Conservation (phyloP, 2,888 invertebrate genomes). For the Leptinotarsa peninsularis region DNA sequence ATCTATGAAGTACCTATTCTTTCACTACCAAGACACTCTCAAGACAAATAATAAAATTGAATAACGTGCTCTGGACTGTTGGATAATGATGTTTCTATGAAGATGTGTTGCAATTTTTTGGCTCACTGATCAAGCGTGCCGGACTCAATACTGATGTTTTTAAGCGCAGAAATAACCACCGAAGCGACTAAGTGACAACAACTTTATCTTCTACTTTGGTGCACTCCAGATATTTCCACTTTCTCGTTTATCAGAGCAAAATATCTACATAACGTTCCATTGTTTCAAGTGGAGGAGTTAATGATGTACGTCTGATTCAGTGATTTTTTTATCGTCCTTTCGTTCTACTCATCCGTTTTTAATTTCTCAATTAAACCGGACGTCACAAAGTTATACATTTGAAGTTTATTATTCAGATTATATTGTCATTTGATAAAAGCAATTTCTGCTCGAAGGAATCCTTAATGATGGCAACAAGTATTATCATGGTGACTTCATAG, state of each 20-base stretch:
- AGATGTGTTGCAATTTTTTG: constrained; percentile 25
- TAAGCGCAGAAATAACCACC: constrained; percentile 24
- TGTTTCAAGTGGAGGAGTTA: constrained; percentile 9
- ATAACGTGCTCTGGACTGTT: neutral
- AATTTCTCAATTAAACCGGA: neutral
- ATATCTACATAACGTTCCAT: constrained; percentile 23
- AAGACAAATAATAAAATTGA: neutral
- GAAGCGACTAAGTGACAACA: constrained; percentile 30
- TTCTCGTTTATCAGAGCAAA: constrained; percentile 36
- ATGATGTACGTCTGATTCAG: constrained; percentile 14
- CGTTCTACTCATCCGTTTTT: neutral
- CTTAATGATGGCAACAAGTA: neutral
- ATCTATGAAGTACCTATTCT: neutral
- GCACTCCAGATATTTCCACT: constrained; percentile 30
- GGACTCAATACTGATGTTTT: constrained; percentile 16
- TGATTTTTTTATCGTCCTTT: neutral
- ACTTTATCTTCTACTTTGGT: constrained; percentile 22
- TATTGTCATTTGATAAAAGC: neutral
- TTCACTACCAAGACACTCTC: too few species aligned
- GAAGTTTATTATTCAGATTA: neutral
- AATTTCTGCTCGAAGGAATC: neutral
- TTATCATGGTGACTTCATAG: neutral
- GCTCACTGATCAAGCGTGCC: constrained; percentile 32
- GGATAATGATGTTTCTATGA: neutral
- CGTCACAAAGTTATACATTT: neutral